A percentile compares a stretch with the other conserved stretches of the same genome.
Evolutionary conservation across 1,140 invertebrate genomes (phyloP).

Genomic region (Elymnias hypermnestra): DNA sequence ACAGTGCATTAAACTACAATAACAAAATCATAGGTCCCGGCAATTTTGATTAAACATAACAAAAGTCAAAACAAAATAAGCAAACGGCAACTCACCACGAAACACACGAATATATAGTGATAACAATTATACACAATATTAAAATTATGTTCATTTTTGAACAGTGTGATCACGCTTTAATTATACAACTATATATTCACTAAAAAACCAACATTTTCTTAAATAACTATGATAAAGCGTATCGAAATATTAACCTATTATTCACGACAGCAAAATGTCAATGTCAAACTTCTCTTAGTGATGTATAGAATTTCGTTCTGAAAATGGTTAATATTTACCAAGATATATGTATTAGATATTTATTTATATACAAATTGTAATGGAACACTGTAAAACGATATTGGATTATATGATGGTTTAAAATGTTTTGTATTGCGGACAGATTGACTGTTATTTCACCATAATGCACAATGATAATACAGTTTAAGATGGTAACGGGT

Average conservation of each 20-base stretch:
- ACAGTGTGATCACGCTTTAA: conserved; percentile 6
- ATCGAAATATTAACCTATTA: conserved; percentile 10
- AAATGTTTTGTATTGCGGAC: too few relatives aligned
- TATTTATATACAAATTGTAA: too few relatives aligned
- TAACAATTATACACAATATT: conserved; percentile 50
- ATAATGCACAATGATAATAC: too few relatives aligned
- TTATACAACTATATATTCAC: conserved; percentile 5
- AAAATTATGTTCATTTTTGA: conserved; percentile 54
- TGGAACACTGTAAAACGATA: too few relatives aligned
- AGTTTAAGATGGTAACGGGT: too few relatives aligned
- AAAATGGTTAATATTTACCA: too few relatives aligned
- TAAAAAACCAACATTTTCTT: conserved; percentile 3
- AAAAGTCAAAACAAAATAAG: conserved; percentile 32
- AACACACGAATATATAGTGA: conserved; percentile 60
- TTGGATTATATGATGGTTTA: too few relatives aligned
- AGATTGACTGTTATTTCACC: too few relatives aligned
- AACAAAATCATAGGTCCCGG: too few relatives aligned
- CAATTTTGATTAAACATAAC: background rate
- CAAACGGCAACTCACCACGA: conserved; percentile 53
- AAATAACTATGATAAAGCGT: background rate
- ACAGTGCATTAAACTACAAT: too few relatives aligned
- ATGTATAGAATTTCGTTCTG: background rate
- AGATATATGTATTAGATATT: too few relatives aligned
- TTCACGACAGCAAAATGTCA: conserved; percentile 3
- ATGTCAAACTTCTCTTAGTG: conserved; percentile 5